Base-by-base conservation (phyloP, 2,797 vertebrate species). In the Percopsis omiscomaycus region DNA sequence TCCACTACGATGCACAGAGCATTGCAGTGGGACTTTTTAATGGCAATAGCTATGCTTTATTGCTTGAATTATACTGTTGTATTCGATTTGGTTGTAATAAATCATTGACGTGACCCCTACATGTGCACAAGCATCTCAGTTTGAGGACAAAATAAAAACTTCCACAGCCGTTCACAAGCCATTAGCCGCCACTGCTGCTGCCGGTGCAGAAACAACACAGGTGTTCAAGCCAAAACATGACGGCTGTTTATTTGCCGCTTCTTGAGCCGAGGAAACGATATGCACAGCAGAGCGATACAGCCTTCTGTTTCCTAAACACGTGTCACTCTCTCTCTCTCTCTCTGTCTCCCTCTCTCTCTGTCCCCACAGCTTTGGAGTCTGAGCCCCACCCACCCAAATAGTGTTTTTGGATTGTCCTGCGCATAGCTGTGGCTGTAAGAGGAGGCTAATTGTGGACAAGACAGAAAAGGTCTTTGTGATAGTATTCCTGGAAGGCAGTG, bases 161-260 rank as follows among this genome's bases (percentile, higher is more conserved):
- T 83, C 67, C 78, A 75, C 80, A 73, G 69, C 61, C 59, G 30
- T 69, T 82, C 75, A 81, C 76, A 69, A 69, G 62, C 74, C 73
- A 71, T 81, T 83, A 86, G 71, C 75, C 58, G 61, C 69, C 69
- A 50, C 75, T 42, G 78, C 62, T 76, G 71, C 77, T 71, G 83
- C 72, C 56, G 52, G 72, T 64, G 81, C 78, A 80, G 84, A 80
- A 81, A 82, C 63, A 80, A 79, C 81, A 76, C 82, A 88, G 84
- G 84, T 85, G 82, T 69, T 59, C 66, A 61, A 85, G 81, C 74
- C 80, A 78, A 74, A 83, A 83, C 78, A 83, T 74, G 79, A 83
- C 68, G 71, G 72, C 85, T 86, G 84, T 84, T 88, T 84, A 89
- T 88, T 88, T 89, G 78, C 77, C 72, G 83, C 85, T 86, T 81